These are phyloP conservation scores for Rhodinocichla rosea DNA, from an alignment of 2,113 vertebrate species.

Conservation along the genomic window DNA sequence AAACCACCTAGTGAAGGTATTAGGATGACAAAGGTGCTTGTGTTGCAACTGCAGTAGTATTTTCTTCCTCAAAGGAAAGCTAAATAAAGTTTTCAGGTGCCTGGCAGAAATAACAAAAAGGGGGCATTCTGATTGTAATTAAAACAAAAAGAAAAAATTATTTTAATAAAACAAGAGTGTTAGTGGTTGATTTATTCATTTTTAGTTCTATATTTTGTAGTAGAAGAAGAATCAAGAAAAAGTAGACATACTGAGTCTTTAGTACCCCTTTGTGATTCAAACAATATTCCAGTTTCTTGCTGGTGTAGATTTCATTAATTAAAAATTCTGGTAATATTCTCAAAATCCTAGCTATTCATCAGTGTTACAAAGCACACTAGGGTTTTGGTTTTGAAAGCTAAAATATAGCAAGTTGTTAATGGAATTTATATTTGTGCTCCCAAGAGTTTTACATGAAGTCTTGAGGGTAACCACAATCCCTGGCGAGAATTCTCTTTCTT, in stretches of 20 bases:
- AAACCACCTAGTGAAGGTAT: neutral
- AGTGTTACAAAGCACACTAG: neutral
- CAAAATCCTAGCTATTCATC: neutral
- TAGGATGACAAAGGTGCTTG: neutral
- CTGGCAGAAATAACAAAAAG: neutral
- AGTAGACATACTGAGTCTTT: neutral
- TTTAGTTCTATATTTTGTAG: neutral
- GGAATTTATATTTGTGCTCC: slow-evolving; percentile 18
- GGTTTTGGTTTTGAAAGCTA: neutral
- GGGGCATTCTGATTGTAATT: neutral
- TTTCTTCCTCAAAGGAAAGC: neutral
- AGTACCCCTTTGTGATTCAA: neutral
- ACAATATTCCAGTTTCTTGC: neutral
- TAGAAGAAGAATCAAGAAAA: neutral
- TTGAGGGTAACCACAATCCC: slow-evolving; percentile 36
- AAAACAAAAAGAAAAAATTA: fast-evolving
- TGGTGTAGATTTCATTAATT: neutral
- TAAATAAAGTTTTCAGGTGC: neutral
- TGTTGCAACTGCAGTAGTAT: neutral
- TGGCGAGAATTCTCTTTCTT: slow-evolving; percentile 2
- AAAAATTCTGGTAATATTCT: neutral
- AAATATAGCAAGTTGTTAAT: slow-evolving; percentile 11
- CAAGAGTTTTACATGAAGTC: neutral
- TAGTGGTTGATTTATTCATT: neutral
- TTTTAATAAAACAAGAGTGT: neutral